Evolutionary conservation across 2,888 invertebrate species (phyloP), one percentile per base, ranked within the genome.

Genomic region (Eupithecia dodoneata): DNA sequence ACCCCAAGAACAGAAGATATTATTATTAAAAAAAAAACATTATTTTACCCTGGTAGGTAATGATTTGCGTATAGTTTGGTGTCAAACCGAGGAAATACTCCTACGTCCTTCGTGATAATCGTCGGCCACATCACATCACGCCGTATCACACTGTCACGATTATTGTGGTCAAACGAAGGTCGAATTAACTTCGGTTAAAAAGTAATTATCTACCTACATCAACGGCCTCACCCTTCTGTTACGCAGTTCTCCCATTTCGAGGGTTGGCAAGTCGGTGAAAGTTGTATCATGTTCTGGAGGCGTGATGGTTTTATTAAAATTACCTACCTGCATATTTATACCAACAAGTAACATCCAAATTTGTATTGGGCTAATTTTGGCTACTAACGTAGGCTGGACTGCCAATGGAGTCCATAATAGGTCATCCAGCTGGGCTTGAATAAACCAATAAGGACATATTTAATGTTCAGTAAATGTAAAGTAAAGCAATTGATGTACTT

Each of bases 381-480:
- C 18, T 70, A 18, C 47, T 44, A 49, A 49, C 70, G 70, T 70
- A 49, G 70, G 70, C 70, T 49, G 70, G 3, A 70, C 2, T 12
- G 12, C 13, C 70, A 30, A 18, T 70, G n/a, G 44, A 69, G 45
- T 45, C 67, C 67, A 42, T 69, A 45, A 44, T 44, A 69, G 44
- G 67, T 10, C 18, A 42, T 10, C 10, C 18, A 10, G 45, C 67
- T n/a, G 0, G 42, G 15, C 63, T 49, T 70, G n/a, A 70, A 49
- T 18, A 5, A 70, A 49, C 74, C 45, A 77, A 52, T 74, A 73
- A 49, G 72, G 77, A 42, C 42, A 72, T 71, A 15, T 47, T 75
- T 44, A n/a, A 30, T 70, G 52, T 72, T 63, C 63, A 12, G 30
- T 30, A 30, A 30, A 30, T 30, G 30, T 12, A 44, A 74, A 45